Evolutionary conservation across 2,797 vertebrate genomes (phyloP).

Genomic region (Odontamblyopus rebecca): DNA sequence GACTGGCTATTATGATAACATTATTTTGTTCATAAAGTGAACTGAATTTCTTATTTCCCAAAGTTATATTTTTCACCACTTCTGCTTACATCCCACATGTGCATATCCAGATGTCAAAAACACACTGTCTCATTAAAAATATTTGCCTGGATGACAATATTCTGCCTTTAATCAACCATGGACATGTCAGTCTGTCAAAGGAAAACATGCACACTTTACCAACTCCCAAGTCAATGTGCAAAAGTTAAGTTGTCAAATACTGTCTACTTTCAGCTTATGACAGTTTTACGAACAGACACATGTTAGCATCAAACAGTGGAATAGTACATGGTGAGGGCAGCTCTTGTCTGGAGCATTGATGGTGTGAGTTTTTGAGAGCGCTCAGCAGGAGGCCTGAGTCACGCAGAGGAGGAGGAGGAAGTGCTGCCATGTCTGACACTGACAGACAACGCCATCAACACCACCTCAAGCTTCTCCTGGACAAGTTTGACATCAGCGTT

Average conservation of each 20-base stretch:
- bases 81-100: slow-evolving; percentile 11
- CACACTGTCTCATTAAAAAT: slow-evolving; percentile 73
- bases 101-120: slow-evolving; percentile 39
- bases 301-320: neutral
- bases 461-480: slow-evolving; percentile 28
- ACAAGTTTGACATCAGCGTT: slow-evolving; percentile 26
- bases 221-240: no score
- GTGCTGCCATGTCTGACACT: slow-evolving; percentile 25
- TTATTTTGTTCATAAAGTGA: no score
- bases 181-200: slow-evolving; percentile 33
- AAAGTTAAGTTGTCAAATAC: slow-evolving; percentile 1
- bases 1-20: neutral
- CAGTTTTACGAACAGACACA: neutral
- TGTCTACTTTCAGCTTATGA: neutral
- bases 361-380: slow-evolving; percentile 2
- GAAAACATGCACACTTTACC: neutral
- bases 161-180: slow-evolving; percentile 59
- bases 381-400: slow-evolving; percentile 20
- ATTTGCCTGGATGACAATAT: slow-evolving; percentile 65
- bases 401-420: slow-evolving; percentile 5
- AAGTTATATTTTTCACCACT: slow-evolving; percentile 35
- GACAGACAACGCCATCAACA: slow-evolving; percentile 44
- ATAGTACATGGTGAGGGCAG: neutral
- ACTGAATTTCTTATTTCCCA: neutral
- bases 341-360: slow-evolving; percentile 11